A percentile compares a stretch with the other conserved stretches of the same genome.
Conservation (phyloP, 1,140 invertebrate species). For the Macrobrachium rosenbergii region DNA sequence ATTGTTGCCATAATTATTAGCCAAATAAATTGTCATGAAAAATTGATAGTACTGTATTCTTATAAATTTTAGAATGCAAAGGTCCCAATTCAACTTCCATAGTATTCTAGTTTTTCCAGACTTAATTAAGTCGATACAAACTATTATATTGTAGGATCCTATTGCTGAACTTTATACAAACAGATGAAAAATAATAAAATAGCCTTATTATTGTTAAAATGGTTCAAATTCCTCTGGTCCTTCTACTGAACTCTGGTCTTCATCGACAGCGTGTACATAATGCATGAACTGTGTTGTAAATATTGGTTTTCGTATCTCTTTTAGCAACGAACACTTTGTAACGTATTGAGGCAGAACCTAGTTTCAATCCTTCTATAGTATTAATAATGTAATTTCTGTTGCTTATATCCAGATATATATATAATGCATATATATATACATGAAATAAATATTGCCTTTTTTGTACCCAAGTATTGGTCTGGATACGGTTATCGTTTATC, state of each 20-base stretch:
- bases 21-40: too few relatives aligned
- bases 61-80: too few relatives aligned
- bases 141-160: too few relatives aligned
- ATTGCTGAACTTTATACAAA: too few relatives aligned
- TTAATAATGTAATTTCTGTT: background rate
- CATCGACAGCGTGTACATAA: background rate
- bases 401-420: constrained; percentile 16
- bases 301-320: constrained; percentile 3
- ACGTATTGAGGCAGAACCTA: background rate
- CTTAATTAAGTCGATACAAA: too few relatives aligned
- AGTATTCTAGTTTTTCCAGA: too few relatives aligned
- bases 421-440: constrained; percentile 28
- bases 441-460: constrained; percentile 1
- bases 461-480: background rate
- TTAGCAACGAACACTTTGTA: constrained; percentile 34
- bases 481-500: background rate
- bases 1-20: too few relatives aligned
- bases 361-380: background rate
- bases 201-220: constrained; percentile 17
- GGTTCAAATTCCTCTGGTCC: background rate
- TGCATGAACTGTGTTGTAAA: background rate
- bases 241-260: background rate
- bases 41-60: too few relatives aligned
- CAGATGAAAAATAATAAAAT: background rate
- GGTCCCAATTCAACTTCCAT: too few relatives aligned